Conservation (phyloP, 2,113 vertebrate genomes). For the Atractosteus spatula region DNA sequence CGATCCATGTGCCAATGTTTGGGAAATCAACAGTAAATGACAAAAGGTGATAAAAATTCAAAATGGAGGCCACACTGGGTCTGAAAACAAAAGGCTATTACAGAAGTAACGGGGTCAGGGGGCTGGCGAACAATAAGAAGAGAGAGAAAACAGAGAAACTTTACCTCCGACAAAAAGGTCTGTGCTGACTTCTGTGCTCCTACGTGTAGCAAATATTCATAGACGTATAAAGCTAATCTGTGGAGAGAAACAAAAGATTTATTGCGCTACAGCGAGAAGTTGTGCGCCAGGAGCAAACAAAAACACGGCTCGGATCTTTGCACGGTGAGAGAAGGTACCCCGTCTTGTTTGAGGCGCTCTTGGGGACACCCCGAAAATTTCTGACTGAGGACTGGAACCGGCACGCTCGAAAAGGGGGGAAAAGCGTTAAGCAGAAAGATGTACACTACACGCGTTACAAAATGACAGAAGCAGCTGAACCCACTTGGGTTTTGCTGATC, state of each 20-base stretch:
- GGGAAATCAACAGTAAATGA: constrained; percentile 58
- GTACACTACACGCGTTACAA: no score
- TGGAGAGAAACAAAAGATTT: neutral
- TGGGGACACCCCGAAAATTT: no score
- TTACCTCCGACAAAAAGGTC: constrained; percentile 96
- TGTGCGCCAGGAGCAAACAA: constrained; percentile 4
- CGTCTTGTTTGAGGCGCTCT: no score
- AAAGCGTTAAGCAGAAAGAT: no score
- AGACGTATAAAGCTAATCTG: constrained; percentile 93
- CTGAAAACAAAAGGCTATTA: constrained; percentile 54
- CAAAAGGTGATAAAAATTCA: constrained; percentile 67
- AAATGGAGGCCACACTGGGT: constrained; percentile 65
- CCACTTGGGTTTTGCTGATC: no score
- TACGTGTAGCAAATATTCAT: constrained; percentile 95
- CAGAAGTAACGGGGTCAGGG: constrained; percentile 26
- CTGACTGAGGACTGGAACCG: no score
- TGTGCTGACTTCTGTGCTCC: constrained; percentile 97
- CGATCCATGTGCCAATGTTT: constrained; percentile 29
- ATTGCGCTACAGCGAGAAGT: no score
- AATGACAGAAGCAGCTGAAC: no score
- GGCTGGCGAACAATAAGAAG: constrained; percentile 20
- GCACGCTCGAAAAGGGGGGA: no score
- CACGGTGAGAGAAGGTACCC: no score
- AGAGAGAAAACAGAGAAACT: constrained; percentile 26
- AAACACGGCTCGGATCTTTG: neutral